These are phyloP conservation scores for Polyergus mexicanus DNA, from an alignment of 1,140 invertebrate genomes.

Conservation along the genomic window DNA sequence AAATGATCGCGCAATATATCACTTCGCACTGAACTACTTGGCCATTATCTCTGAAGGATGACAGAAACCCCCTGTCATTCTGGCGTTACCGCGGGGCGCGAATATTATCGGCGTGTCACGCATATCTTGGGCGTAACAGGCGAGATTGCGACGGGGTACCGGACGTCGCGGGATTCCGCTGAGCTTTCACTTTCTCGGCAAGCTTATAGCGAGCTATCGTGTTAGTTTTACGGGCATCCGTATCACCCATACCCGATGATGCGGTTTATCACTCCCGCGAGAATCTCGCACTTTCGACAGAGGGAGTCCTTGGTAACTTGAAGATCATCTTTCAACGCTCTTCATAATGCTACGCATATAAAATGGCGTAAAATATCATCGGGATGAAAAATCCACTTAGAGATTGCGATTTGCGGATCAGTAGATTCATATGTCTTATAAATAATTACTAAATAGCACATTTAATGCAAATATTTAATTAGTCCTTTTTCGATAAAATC, in stretches of 20 bases:
- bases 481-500: neutral
- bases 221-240: constrained; percentile 71
- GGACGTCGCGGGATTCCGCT: constrained; percentile 65
- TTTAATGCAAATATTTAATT: neutral
- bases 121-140: constrained; percentile 22
- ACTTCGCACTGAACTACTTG: constrained; percentile 38
- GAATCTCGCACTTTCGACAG: constrained; percentile 49
- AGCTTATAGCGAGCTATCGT: constrained; percentile 33
- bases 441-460: neutral
- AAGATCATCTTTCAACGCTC: neutral
- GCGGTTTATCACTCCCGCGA: constrained; percentile 69
- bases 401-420: neutral
- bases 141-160: constrained; percentile 38
- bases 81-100: constrained; percentile 41
- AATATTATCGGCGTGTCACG: constrained; percentile 58
- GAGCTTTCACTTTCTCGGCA: constrained; percentile 75
- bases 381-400: neutral
- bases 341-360: neutral
- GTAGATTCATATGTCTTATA: neutral
- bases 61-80: neutral
- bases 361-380: neutral
- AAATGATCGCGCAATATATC: constrained; percentile 49
- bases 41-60: constrained; percentile 16
- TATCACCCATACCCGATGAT: constrained; percentile 62
- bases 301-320: constrained; percentile 1